phyloP scores from a whole-genome alignment of 1,140 invertebrate species.

The Panulirus ornatus region DNA sequence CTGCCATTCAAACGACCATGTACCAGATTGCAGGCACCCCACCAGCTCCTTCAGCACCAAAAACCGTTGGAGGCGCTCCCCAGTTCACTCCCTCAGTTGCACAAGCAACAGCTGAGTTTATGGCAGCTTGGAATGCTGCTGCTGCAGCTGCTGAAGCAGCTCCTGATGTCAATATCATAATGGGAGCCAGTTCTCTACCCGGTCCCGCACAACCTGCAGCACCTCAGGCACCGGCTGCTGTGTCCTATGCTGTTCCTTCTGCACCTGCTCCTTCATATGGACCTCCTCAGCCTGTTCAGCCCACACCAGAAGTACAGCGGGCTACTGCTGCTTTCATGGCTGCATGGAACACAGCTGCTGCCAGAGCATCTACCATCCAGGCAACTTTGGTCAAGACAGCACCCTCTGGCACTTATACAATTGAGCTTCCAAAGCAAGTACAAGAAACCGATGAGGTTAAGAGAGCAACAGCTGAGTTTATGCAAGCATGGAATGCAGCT shows the following conservation, averaged over 20 bases:
- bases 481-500: slow-evolving; percentile 44
- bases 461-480: slow-evolving; percentile 45
- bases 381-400: neutral
- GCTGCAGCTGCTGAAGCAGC: slow-evolving; percentile 50
- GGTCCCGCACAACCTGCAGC: neutral
- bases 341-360: slow-evolving; percentile 48
- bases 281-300: slow-evolving; percentile 9
- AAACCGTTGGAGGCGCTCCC: slow-evolving; percentile 30
- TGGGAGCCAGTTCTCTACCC: slow-evolving; percentile 28
- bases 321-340: slow-evolving; percentile 56
- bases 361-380: slow-evolving; percentile 15
- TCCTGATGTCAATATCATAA: slow-evolving; percentile 60
- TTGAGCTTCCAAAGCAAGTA: neutral
- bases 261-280: neutral
- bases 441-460: slow-evolving; percentile 24
- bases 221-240: neutral
- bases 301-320: slow-evolving; percentile 42
- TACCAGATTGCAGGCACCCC: slow-evolving; percentile 27
- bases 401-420: neutral
- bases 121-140: slow-evolving; percentile 46
- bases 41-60: neutral
- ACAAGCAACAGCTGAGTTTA: slow-evolving; percentile 44
- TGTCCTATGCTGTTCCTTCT: slow-evolving; percentile 10
- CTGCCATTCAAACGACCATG: slow-evolving; percentile 34
- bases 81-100: slow-evolving; percentile 14